These are phyloP conservation scores for Dendronephthya gigantea DNA, from an alignment of 64 coral and sea anemone genomes.

Conservation along the genomic window DNA sequence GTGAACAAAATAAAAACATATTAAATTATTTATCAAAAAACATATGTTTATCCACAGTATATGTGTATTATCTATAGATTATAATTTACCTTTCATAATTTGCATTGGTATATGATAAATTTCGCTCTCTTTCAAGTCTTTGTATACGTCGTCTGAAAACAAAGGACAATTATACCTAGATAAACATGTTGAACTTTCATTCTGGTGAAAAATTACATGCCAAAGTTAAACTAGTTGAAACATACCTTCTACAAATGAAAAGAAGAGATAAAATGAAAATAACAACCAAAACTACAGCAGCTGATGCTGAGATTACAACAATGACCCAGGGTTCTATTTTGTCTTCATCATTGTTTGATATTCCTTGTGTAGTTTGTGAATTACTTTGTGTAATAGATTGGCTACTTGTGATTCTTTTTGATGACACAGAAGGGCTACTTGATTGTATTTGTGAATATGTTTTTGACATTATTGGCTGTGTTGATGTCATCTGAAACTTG, in stretches of 20 bases:
- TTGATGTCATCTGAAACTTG: not conserved
- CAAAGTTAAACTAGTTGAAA: not conserved
- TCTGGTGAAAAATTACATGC: no score
- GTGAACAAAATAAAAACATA: not conserved
- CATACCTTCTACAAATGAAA: not conserved
- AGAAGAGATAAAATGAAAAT: not conserved
- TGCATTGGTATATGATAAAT: not conserved
- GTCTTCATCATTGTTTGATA: not conserved
- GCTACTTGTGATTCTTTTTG: not conserved
- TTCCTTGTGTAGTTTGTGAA: not conserved
- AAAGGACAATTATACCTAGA: no score
- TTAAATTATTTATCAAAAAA: no score
- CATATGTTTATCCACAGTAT: no score
- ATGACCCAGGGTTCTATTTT: not conserved
- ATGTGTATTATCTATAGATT: not conserved
- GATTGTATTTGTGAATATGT: not conserved
- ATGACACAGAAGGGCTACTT: not conserved
- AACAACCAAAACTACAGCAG: not conserved
- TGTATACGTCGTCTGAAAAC: not conserved
- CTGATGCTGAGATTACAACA: not conserved
- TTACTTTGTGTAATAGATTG: not conserved
- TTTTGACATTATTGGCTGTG: not conserved
- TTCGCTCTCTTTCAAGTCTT: not conserved
- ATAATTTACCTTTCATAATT: not conserved
- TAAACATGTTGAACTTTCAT: no score